Percentiles rank a stretch among this genome's conserved stretches.
Evolutionary conservation across 2,797 vertebrate species (phyloP).

Genomic region (Phrynocephalus forsythii): DNA sequence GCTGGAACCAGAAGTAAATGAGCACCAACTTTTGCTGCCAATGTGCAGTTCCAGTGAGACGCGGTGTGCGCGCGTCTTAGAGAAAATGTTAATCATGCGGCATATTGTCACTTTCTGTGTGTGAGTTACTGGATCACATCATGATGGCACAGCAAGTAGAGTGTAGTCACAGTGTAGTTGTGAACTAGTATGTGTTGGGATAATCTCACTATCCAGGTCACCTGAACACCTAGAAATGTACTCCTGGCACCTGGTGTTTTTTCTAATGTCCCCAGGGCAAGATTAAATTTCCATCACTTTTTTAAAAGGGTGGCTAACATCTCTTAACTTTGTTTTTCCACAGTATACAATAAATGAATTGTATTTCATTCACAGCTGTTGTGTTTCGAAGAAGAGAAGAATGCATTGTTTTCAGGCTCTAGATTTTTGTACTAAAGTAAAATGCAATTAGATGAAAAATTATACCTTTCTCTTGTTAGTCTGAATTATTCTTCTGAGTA

Average conservation of each 20-base stretch:
- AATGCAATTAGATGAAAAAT: conserved; percentile 34
- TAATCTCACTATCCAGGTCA: background rate
- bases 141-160: background rate
- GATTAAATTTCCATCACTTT: background rate
- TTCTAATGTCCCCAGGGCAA: background rate
- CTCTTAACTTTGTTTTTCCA: background rate
- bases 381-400: conserved; percentile 5
- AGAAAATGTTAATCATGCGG: too few species aligned
- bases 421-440: conserved; percentile 14
- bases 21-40: too few species aligned
- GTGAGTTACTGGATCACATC: too few species aligned
- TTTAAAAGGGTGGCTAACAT: background rate
- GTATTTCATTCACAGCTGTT: conserved; percentile 4
- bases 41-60: too few species aligned
- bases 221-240: background rate
- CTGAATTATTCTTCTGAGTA: background rate
- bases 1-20: too few species aligned
- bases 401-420: background rate
- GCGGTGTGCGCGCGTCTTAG: too few species aligned
- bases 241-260: background rate
- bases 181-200: background rate
- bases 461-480: conserved; percentile 19
- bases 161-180: background rate
- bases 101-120: too few species aligned
- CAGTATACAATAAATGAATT: background rate